Conservation (phyloP, 2,113 vertebrate species). For the Dicrurus megarhynchus region DNA sequence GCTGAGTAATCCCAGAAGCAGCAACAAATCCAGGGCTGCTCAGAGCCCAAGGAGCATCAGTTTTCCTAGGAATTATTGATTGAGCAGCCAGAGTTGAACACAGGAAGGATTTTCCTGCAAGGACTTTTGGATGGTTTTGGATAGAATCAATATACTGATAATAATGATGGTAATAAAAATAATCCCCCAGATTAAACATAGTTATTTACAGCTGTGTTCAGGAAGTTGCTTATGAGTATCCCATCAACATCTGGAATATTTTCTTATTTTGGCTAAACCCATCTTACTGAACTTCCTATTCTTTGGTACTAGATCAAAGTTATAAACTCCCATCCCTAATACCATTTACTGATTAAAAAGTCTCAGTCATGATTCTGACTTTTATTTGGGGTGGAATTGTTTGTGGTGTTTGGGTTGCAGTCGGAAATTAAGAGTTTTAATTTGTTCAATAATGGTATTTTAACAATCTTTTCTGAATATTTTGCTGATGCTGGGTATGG, state of each 20-base stretch:
- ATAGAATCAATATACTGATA: background rate
- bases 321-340: background rate
- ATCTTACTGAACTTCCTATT: background rate
- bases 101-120: background rate
- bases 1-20: background rate
- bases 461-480: background rate
- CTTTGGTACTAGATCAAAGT: background rate
- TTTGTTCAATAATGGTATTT: background rate
- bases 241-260: background rate
- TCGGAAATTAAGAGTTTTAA: background rate
- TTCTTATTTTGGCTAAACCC: background rate
- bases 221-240: background rate
- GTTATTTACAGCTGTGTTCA: background rate
- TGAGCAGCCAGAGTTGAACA: background rate
- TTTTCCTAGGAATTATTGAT: background rate
- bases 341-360: background rate
- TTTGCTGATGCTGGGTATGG: background rate
- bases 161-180: background rate
- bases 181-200: background rate
- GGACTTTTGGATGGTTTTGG: background rate
- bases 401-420: background rate
- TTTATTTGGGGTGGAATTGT: background rate
- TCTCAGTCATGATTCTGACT: background rate
- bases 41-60: background rate
- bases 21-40: background rate